A percentile compares a stretch with the other conserved stretches of the same genome.
Evolutionary conservation across 2,113 vertebrate species (phyloP).

Genomic region (Aspiorhynchus laticeps): DNA sequence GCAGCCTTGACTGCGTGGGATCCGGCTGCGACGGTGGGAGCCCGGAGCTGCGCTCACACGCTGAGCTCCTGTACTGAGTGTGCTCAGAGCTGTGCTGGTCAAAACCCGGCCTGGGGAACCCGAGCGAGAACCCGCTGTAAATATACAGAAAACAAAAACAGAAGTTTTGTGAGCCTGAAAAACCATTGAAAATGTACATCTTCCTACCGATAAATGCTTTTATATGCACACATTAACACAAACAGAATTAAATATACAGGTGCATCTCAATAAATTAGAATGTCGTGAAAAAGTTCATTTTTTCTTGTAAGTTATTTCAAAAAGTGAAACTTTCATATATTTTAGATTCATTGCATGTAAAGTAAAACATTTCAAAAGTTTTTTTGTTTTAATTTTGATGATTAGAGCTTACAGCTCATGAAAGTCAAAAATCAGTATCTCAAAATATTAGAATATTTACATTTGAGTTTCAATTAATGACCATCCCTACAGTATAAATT

Average conservation of each 20-base stretch:
- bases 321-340: too few species aligned
- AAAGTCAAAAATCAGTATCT: too few species aligned
- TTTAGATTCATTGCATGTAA: too few species aligned
- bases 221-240: background rate
- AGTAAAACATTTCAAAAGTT: too few species aligned
- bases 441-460: too few species aligned
- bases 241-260: background rate
- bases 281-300: too few species aligned
- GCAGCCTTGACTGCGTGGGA: slow-evolving; percentile 95
- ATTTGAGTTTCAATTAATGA: too few species aligned
- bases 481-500: too few species aligned
- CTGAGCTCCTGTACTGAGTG: slow-evolving; percentile 87
- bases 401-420: too few species aligned
- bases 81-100: slow-evolving; percentile 89
- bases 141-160: slow-evolving; percentile 32
- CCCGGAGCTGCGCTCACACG: slow-evolving; percentile 83
- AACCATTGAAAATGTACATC: background rate
- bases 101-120: slow-evolving; percentile 95
- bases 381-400: too few species aligned
- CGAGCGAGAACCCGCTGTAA: slow-evolving; percentile 92
- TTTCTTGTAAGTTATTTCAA: too few species aligned
- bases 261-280: too few species aligned
- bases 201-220: background rate
- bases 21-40: slow-evolving; percentile 90
- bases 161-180: background rate